A percentile compares a stretch with the other conserved stretches of the same genome.
phyloP scores from a whole-genome alignment of 2,797 vertebrate species.

The Eospalax fontanierii region DNA sequence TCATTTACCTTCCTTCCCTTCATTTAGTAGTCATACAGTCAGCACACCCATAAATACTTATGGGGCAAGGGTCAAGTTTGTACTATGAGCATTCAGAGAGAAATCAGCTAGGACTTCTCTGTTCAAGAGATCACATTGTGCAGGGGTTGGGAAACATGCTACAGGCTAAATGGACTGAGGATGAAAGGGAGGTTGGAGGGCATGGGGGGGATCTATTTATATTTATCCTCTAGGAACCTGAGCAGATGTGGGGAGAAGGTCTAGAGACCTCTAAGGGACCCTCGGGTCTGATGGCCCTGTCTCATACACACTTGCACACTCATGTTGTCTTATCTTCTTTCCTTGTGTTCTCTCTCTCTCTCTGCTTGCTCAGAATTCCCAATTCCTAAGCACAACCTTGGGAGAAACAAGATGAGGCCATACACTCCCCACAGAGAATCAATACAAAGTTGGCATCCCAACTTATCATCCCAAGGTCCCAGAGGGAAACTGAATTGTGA shows the following conservation, averaged over 20 bases:
- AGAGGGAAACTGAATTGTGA: constrained; percentile 72
- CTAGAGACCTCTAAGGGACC: neutral
- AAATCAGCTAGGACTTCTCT: neutral
- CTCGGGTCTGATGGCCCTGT: neutral
- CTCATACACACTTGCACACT: neutral
- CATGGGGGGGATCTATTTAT: neutral
- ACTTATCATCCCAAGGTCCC: constrained; percentile 74
- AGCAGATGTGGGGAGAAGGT: neutral
- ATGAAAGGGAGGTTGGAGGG: neutral
- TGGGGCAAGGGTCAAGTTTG: neutral
- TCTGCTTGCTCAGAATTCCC: neutral
- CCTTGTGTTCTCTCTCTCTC: neutral
- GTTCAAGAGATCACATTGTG: neutral
- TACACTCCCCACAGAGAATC: neutral
- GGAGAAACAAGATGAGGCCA: neutral
- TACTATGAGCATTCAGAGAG: neutral
- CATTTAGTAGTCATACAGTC: neutral
- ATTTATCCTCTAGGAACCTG: neutral
- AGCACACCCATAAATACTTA: neutral
- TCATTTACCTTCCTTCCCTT: neutral
- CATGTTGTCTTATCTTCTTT: rapidly evolving
- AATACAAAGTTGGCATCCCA: constrained; percentile 58
- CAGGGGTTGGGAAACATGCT: neutral
- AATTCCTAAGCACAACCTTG: neutral
- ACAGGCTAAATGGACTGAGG: neutral